phyloP scores from a whole-genome alignment of 2,888 invertebrate species.

The Arrhopalites spinosus region DNA sequence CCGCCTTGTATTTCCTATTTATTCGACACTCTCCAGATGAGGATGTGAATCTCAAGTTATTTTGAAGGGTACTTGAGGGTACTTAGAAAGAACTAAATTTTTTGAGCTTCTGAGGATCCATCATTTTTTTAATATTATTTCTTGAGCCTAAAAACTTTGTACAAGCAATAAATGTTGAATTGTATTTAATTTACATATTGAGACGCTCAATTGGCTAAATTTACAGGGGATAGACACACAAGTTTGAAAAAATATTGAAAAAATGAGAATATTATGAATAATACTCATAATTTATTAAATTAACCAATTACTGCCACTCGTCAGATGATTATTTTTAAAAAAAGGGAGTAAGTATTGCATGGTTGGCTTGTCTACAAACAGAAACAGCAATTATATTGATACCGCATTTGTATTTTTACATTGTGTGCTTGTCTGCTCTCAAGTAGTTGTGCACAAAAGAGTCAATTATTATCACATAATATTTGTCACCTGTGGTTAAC shows the following conservation, averaged over 20 bases:
- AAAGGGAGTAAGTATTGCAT: too few relatives aligned
- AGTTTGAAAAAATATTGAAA: too few relatives aligned
- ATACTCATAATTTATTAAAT: conserved; percentile 6
- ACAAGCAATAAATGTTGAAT: too few relatives aligned
- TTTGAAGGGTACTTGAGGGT: too few relatives aligned
- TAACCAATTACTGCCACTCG: conserved; percentile 2
- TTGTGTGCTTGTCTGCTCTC: conserved; percentile 16
- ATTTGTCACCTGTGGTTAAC: conserved; percentile 15
- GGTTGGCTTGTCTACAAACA: neutral
- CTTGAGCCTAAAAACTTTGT: too few relatives aligned
- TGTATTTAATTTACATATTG: too few relatives aligned
- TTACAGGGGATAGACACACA: too few relatives aligned
- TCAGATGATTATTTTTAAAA: neutral
- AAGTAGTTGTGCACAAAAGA: conserved; percentile 27
- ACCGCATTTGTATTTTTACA: neutral
- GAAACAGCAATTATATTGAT: neutral
- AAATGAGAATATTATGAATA: too few relatives aligned
- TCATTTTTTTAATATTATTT: too few relatives aligned
- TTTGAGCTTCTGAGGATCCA: too few relatives aligned
- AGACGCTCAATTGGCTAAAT: too few relatives aligned
- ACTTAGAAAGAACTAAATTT: too few relatives aligned
- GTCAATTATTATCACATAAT: conserved; percentile 18
- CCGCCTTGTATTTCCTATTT: neutral
- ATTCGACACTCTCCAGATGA: neutral
- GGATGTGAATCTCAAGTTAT: neutral